phyloP scores from a whole-genome alignment of 1,140 invertebrate genomes.

The Pentalonia nigronervosa region DNA sequence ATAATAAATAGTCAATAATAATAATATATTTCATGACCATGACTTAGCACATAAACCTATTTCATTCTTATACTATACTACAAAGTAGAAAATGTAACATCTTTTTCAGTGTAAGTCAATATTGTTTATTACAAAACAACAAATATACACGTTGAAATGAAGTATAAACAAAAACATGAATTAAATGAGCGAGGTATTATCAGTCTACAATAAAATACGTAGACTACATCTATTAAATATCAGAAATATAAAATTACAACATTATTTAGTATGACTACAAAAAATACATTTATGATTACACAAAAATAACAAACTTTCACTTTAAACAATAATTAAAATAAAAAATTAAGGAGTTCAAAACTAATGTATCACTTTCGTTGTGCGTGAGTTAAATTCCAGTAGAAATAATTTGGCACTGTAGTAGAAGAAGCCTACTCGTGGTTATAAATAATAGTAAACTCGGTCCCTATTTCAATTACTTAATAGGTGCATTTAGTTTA shows the following conservation, averaged over 20 bases:
- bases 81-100: neutral
- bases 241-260: neutral
- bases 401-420: neutral
- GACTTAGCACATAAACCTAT: neutral
- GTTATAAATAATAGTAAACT: conserved; percentile 34
- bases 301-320: conserved; percentile 11
- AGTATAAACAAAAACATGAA: conserved; percentile 32
- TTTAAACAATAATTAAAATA: conserved; percentile 18
- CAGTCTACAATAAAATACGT: neutral
- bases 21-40: neutral
- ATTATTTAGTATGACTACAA: neutral
- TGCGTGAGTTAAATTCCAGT: neutral
- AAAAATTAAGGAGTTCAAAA: neutral
- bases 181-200: conserved; percentile 22
- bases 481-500: neutral
- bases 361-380: neutral
- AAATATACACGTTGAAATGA: conserved; percentile 15
- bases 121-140: conserved; percentile 18
- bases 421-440: neutral
- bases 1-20: neutral
- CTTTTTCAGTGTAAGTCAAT: neutral
- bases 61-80: neutral
- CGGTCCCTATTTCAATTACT: neutral
- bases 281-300: conserved; percentile 3
- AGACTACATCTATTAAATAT: conserved; percentile 6